Evolutionary conservation across 2,113 vertebrate genomes (phyloP).

Genomic region (Vulpes ferrilata): DNA sequence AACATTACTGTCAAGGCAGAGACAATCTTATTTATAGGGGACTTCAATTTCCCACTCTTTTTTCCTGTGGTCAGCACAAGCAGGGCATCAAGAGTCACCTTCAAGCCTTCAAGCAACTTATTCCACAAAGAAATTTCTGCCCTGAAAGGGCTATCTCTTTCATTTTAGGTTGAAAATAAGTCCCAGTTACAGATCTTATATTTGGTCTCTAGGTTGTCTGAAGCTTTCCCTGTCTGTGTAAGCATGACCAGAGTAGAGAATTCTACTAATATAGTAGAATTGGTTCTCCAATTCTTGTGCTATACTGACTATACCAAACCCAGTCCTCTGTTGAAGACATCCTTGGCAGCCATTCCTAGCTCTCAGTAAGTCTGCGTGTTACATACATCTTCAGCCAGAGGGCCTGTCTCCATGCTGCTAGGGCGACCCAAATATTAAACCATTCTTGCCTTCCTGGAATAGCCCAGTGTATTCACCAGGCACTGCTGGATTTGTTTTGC

Average conservation of each 20-base stretch:
- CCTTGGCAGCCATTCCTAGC: background rate
- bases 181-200: background rate
- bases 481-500: background rate
- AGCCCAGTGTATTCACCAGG: background rate
- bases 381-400: background rate
- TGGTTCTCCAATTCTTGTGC: background rate
- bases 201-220: background rate
- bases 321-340: background rate
- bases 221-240: background rate
- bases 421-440: background rate
- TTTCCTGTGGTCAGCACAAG: background rate
- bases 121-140: background rate
- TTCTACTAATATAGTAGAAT: background rate
- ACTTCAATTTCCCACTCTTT: background rate
- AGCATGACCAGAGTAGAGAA: background rate
- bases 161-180: background rate
- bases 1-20: conserved; percentile 88
- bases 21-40: background rate
- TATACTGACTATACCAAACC: background rate
- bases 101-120: background rate
- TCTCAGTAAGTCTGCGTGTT: background rate
- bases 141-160: background rate
- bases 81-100: background rate
- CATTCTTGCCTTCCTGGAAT: background rate
- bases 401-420: background rate